phyloP scores from a whole-genome alignment of 2,888 invertebrate species.

The Tryphoninae sp. region DNA sequence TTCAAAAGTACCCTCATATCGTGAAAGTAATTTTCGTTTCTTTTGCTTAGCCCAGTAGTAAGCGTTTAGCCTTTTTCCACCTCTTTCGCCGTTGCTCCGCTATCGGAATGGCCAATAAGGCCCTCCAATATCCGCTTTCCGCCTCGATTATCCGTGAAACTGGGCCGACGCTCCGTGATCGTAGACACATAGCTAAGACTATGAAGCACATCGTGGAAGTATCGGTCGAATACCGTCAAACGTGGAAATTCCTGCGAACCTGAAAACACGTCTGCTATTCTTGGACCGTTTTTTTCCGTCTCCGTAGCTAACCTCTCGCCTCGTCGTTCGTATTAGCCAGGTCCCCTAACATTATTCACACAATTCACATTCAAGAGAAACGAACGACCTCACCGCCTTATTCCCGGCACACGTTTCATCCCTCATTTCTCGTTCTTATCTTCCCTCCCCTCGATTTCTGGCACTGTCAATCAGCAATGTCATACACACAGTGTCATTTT shows the following conservation, averaged over 20 bases:
- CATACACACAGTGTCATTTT: not conserved
- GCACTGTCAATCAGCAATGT: constrained; percentile 26
- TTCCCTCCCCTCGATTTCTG: constrained; percentile 6
- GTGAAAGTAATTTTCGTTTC: not conserved
- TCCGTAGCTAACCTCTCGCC: not conserved
- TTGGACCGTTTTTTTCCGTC: not conserved
- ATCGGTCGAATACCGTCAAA: not conserved
- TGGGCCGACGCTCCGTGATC: not conserved
- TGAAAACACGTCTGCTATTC: not conserved
- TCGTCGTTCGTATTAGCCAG: not conserved
- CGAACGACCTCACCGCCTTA: not conserved
- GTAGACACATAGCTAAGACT: not conserved
- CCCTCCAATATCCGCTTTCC: not conserved
- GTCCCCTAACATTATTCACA: constrained; percentile 4
- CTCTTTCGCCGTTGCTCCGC: not conserved
- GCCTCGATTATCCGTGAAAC: not conserved
- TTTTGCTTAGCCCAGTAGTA: not conserved
- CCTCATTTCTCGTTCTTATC: constrained; percentile 20
- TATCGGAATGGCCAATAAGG: not conserved
- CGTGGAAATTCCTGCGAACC: constrained; percentile 22
- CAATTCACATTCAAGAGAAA: not conserved
- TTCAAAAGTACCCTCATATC: not conserved
- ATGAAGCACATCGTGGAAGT: not conserved
- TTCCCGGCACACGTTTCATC: not conserved
- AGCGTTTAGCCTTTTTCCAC: not conserved